phyloP scores from a whole-genome alignment of 1,140 invertebrate species.

The Gryon sp. region DNA sequence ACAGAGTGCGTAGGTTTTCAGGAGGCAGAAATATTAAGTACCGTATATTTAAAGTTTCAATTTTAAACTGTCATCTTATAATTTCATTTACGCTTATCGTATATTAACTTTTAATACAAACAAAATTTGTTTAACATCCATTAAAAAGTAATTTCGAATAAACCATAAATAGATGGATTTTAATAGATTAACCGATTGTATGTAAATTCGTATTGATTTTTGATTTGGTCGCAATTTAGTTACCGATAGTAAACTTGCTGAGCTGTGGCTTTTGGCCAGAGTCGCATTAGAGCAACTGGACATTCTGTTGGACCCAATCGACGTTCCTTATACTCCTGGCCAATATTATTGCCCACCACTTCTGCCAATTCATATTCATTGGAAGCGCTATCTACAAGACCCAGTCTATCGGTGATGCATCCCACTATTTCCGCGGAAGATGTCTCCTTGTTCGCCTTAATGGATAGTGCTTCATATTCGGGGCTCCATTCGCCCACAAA shows the following conservation, averaged over 20 bases:
- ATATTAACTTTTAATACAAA: too few relatives aligned
- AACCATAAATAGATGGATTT: too few relatives aligned
- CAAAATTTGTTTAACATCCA: too few relatives aligned
- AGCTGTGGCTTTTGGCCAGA: constrained; percentile 90
- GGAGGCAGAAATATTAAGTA: too few relatives aligned
- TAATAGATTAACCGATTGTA: too few relatives aligned
- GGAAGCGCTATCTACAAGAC: constrained; percentile 84
- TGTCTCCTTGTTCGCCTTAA: constrained; percentile 95
- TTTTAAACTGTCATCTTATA: too few relatives aligned
- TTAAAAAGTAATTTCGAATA: too few relatives aligned
- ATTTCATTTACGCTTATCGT: too few relatives aligned
- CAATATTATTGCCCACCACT: constrained; percentile 89
- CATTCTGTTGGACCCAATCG: constrained; percentile 91
- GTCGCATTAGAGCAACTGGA: constrained; percentile 93
- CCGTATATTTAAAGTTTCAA: too few relatives aligned
- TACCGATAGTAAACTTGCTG: constrained; percentile 82
- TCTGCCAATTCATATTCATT: constrained; percentile 93
- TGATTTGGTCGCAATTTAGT: constrained; percentile 2
- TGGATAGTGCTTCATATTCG: constrained; percentile 93
- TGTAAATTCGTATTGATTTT: constrained; percentile 4
- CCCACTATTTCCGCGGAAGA: constrained; percentile 93
- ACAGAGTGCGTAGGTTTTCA: too few relatives aligned
- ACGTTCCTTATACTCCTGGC: constrained; percentile 95
- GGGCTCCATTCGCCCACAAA: constrained; percentile 93
- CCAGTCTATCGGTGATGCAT: constrained; percentile 89